These are phyloP conservation scores for Streptopelia turtur DNA, from an alignment of 2,797 vertebrate species.

Conservation along the genomic window DNA sequence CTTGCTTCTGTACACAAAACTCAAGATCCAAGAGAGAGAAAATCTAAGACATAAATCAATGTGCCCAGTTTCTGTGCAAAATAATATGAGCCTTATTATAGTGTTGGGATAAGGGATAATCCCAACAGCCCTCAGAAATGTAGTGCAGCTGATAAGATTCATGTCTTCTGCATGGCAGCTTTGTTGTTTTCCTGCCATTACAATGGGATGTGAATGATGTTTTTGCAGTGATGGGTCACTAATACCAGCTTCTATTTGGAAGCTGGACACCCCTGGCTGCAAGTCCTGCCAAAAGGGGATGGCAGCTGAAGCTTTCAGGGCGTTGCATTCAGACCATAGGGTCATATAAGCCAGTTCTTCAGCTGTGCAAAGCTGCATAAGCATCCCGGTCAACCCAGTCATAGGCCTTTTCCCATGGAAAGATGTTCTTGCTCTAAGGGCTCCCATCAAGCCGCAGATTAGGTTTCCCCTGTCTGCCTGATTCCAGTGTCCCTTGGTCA, in stretches of 20 bases:
- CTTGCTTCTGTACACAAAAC: not conserved
- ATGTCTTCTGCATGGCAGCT: not conserved
- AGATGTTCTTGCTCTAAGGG: not conserved
- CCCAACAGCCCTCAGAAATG: not conserved
- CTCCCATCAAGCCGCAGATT: not conserved
- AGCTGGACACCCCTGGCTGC: not conserved
- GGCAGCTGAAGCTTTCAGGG: not conserved
- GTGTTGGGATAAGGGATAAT: not conserved
- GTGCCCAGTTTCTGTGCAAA: not conserved
- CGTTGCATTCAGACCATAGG: rapidly evolving
- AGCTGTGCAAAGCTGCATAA: not conserved
- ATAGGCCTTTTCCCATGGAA: rapidly evolving
- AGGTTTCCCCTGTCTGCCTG: not conserved
- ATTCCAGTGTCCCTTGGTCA: not conserved
- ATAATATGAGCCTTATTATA: not conserved
- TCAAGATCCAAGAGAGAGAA: not conserved
- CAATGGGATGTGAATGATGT: not conserved
- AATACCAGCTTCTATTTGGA: not conserved
- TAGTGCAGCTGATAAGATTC: not conserved
- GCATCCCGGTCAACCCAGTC: not conserved
- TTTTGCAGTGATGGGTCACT: not conserved
- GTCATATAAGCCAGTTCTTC: not conserved
- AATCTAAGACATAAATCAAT: not conserved
- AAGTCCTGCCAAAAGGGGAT: not conserved
- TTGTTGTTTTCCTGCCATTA: not conserved